Base-by-base conservation (phyloP, 2,888 invertebrate species). In the Bhutanitis thaidina region DNA sequence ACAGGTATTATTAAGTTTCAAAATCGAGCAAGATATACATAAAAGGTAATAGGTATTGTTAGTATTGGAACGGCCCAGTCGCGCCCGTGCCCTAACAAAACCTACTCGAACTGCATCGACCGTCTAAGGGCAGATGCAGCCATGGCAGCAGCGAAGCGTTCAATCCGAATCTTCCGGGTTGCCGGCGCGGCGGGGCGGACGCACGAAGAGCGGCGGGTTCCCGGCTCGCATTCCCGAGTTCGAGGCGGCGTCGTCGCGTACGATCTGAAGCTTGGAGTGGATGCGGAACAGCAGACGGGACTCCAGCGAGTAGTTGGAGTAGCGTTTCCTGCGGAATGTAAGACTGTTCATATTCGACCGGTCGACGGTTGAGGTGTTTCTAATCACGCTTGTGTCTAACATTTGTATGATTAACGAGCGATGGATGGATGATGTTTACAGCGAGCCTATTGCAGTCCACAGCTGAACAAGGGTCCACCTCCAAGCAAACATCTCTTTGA, bases 271-370 rank as follows among this genome's bases (percentile, higher is more conserved):
- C 40, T 93, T 93, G 0, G 96, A 94, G 73, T 98, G 97, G 58
- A 97, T 94, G 62, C 96, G 92, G 81, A 98, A 97, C 76, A 97
- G 97, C 13, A 98, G 90, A 34, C 97, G 91, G 0, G 97, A 96
- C 73, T 98, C 97, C 61, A 98, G 78, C 0, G 94, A 93, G 77
- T 97, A 98, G 2, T 96, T 95, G 8, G 96, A 95, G 77, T 94
- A 97, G 72, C 96, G 95, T 85, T 95, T 95, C 81, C 97, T 97
- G 85, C 1, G 91, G 62, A 3, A 20, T 5, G 5, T 20, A 20
- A 2, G 5, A 20, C 20, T 20, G 20, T 20, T 20, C 3, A 20
- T 20, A n/a, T n/a, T n/a, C n/a, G n/a, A n/a, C n/a, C n/a, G n/a
- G n/a, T n/a, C n/a, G n/a, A n/a, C n/a, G n/a, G n/a, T n/a, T n/a